Conservation (phyloP, 1,140 invertebrate species). For the Stenopsyche tienmushanensis region DNA sequence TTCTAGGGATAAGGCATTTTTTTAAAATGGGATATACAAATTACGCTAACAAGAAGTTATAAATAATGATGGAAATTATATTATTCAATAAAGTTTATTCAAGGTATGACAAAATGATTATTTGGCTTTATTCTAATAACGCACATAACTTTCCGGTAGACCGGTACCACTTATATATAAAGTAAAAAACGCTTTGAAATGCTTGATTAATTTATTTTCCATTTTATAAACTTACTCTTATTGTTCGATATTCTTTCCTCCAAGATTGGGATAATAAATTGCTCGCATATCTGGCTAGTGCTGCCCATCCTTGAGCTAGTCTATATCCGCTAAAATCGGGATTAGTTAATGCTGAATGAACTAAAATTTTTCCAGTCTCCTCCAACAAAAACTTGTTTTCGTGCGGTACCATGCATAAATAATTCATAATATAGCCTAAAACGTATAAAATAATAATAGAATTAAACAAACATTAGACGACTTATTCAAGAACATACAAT, state of each 20-base stretch:
- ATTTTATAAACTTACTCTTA: conserved; percentile 62
- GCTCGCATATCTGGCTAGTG: conserved; percentile 79
- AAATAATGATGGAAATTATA: no score
- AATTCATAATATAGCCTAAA: conserved; percentile 75
- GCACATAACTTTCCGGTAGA: no score
- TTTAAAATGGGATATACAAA: no score
- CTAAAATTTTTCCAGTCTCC: conserved; percentile 72
- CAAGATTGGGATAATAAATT: conserved; percentile 85
- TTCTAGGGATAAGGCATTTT: no score
- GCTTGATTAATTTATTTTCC: not conserved
- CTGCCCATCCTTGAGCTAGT: conserved; percentile 78
- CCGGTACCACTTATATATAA: no score
- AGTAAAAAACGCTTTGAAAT: not conserved
- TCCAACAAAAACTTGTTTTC: conserved; percentile 75
- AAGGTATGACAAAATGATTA: no score
- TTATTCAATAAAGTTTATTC: no score
- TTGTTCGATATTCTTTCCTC: conserved; percentile 79
- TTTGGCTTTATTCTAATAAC: no score
- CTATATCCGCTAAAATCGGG: conserved; percentile 77
- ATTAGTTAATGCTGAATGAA: conserved; percentile 66
- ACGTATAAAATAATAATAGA: conserved; percentile 38
- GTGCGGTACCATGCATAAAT: conserved; percentile 74
- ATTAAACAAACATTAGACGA: no score
- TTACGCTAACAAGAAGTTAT: no score
- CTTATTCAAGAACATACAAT: no score